Conservation (phyloP, 2,113 vertebrate genomes). For the Steatornis caripensis region DNA sequence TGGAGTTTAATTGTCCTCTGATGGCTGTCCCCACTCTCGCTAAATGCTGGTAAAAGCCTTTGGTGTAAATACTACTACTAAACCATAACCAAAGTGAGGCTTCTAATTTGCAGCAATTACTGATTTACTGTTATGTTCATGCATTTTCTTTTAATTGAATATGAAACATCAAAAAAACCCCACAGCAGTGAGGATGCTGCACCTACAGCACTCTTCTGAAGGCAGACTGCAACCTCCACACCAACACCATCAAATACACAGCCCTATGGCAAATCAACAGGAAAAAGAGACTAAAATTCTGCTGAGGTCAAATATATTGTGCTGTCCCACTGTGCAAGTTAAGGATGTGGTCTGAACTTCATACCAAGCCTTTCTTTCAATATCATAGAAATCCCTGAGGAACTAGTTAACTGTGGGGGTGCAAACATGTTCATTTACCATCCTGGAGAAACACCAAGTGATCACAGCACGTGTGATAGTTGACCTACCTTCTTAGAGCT, state of each 20-base stretch:
- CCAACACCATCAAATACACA: neutral
- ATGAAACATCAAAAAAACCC: neutral
- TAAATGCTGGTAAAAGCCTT: neutral
- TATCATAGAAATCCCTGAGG: neutral
- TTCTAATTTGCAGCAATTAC: neutral
- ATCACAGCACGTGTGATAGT: neutral
- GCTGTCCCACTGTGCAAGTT: neutral
- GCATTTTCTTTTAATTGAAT: neutral
- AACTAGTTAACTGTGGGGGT: neutral
- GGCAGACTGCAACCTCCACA: neutral
- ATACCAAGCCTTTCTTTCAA: neutral
- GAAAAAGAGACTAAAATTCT: neutral
- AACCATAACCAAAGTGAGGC: neutral
- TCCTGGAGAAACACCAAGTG: neutral
- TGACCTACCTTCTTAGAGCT: neutral
- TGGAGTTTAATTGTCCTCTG: conserved; percentile 29
- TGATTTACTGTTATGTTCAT: neutral
- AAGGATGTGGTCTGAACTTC: neutral
- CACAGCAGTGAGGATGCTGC: neutral
- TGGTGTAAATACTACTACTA: neutral
- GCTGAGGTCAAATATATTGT: neutral
- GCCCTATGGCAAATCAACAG: neutral
- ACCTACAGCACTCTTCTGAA: neutral
- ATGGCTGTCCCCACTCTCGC: neutral
- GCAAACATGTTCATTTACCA: neutral